Percentiles rank a stretch among this genome's conserved stretches.
These are phyloP conservation scores for Cherax quadricarinatus DNA, from an alignment of 1,140 invertebrate species.

Conservation along the genomic window DNA sequence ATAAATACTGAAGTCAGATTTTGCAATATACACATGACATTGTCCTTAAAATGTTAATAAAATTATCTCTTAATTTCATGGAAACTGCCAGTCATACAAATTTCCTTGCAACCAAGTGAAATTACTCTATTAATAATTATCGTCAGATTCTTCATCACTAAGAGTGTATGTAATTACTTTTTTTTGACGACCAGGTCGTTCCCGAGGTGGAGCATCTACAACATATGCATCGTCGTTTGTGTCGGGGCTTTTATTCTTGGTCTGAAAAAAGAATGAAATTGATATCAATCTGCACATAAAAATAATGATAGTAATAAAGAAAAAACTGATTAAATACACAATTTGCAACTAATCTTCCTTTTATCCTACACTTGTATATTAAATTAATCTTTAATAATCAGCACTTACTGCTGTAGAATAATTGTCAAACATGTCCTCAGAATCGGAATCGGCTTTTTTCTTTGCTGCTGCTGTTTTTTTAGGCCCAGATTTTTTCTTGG, in stretches of 20 bases:
- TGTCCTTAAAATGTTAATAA: not conserved
- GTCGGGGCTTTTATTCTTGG: not conserved
- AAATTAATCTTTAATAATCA: conserved; percentile 12
- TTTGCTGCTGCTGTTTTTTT: conserved; percentile 69
- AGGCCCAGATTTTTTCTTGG: conserved; percentile 74
- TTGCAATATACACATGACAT: not conserved
- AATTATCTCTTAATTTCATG: not conserved
- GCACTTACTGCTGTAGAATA: conserved; percentile 33
- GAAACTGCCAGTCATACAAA: not conserved
- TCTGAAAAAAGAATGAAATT: conserved; percentile 14
- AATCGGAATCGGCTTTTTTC: conserved; percentile 75
- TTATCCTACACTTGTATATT: not conserved
- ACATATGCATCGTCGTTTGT: not conserved
- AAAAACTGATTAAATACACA: not conserved
- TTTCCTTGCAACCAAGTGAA: not conserved
- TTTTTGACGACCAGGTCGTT: conserved; percentile 74
- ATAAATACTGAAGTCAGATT: not conserved
- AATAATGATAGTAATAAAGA: not conserved
- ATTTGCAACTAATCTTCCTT: not conserved
- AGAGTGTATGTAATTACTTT: conserved; percentile 76
- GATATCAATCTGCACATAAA: not conserved
- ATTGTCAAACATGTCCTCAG: conserved; percentile 70
- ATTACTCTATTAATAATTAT: conserved; percentile 24
- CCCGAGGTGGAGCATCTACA: conserved; percentile 59
- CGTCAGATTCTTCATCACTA: conserved; percentile 72